Conservation (phyloP, 2,888 invertebrate genomes). For the Poecilobothrus nobilitatus region DNA sequence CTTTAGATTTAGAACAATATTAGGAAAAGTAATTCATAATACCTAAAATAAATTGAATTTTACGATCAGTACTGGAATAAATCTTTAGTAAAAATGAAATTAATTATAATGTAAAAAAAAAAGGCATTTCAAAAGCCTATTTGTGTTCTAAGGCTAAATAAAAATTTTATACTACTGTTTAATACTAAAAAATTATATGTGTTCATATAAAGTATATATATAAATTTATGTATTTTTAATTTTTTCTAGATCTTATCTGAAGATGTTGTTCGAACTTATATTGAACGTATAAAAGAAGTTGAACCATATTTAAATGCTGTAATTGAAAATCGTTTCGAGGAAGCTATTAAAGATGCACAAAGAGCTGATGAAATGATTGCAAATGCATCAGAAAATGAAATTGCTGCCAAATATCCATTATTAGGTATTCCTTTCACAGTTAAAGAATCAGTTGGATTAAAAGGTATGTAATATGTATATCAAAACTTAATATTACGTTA, state of each 20-base stretch:
- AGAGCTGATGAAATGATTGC: constrained; percentile 47
- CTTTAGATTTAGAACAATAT: no score
- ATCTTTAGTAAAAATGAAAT: no score
- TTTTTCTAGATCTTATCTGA: constrained; percentile 51
- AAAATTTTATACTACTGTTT: no score
- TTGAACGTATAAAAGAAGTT: constrained; percentile 55
- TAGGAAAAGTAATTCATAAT: no score
- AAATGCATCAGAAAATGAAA: constrained; percentile 30
- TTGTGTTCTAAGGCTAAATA: no score
- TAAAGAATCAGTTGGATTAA: constrained; percentile 68
- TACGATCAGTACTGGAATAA: no score
- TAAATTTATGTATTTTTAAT: neutral
- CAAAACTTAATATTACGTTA: no score
- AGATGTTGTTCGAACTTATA: constrained; percentile 52
- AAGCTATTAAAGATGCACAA: constrained; percentile 56
- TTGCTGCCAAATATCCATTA: constrained; percentile 53
- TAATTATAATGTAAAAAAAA: no score
- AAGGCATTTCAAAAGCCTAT: no score
- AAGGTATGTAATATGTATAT: constrained; percentile 56
- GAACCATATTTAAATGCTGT: constrained; percentile 62
- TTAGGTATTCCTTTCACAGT: constrained; percentile 75
- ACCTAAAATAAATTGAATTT: no score
- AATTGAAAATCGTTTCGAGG: constrained; percentile 55
- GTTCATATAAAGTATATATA: no score
- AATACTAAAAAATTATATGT: no score